Evolutionary conservation across 2,888 invertebrate genomes (phyloP).

Genomic region (Lamellibrachia columna): DNA sequence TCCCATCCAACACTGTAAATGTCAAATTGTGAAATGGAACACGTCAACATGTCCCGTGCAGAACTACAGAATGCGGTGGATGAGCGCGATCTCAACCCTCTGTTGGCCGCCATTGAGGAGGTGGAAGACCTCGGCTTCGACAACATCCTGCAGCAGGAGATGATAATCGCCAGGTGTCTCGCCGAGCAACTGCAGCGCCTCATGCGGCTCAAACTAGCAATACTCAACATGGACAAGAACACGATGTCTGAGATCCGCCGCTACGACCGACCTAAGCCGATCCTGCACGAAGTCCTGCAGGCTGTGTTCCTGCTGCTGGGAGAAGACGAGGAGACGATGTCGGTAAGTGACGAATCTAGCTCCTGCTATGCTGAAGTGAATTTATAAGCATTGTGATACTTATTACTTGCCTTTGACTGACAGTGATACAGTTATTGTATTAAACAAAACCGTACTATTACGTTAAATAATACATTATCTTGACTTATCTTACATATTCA

Average conservation of each 20-base stretch:
- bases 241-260: constrained; percentile 57
- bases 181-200: constrained; percentile 42
- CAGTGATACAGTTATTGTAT: too few species aligned
- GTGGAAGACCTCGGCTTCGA: constrained; percentile 25
- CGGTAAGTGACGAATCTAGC: constrained; percentile 40
- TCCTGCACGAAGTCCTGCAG: constrained; percentile 56
- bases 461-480: too few species aligned
- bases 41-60: not conserved
- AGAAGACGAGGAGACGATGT: constrained; percentile 48
- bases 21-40: not conserved
- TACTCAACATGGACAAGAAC: constrained; percentile 53
- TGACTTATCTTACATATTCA: too few species aligned
- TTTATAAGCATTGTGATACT: too few species aligned
- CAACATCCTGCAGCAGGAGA: constrained; percentile 40
- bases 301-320: constrained; percentile 55
- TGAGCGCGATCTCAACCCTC: constrained; percentile 7
- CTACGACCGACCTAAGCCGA: constrained; percentile 52
- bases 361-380: too few species aligned
- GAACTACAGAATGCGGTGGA: constrained; percentile 27
- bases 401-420: too few species aligned
- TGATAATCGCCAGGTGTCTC: constrained; percentile 40
- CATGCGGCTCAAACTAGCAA: constrained; percentile 41
- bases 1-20: not conserved
- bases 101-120: constrained; percentile 18
- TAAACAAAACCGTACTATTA: too few species aligned